Evolutionary conservation across 2,888 invertebrate species (phyloP), one percentile per base, ranked within the genome.

Genomic region (Zootermopsis nevadensis): DNA sequence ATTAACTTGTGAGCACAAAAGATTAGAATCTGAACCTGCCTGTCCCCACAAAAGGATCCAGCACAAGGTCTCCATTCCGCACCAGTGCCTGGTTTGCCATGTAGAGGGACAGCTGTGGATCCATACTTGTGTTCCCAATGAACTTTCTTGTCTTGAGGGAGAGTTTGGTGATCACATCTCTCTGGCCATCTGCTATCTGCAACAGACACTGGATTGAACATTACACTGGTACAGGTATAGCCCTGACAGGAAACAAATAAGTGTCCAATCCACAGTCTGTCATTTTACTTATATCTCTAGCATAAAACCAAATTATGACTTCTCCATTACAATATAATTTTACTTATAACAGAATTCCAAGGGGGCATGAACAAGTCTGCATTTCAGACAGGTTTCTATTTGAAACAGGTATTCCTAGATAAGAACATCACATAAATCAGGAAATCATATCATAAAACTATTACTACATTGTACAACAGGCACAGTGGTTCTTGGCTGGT

Each of bases 81-180:
- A 97, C 93, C 89, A 94, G 91, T 0, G 96, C 98, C 90, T 99
- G 95, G 90, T 99, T 99, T 0, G 98, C 96, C 98, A 99, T 99
- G 82, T 99, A 90, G 77, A 99, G 90, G 0, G 99, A 95, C 10
- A 99, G 91, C 87, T 97, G 96, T 0, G 99, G 95, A 89, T 99
- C 99, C 99, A 99, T 99, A 86, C 97, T 98, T 0, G 99, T 99
- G 89, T 99, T 99, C 24, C 98, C 98, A 87, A 99, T 99, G 89
- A 99, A 99, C 89, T 95, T 95, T 2, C 99, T 93, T 74, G 93
- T 95, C 90, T 98, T 98, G 53, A 99, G 89, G 0, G 97, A 97
- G 85, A 97, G 93, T 80, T 93, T 92, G 84, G 94, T 92, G 81
- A 98, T 96, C 24, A 95, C 90, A 85, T 95, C 94, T 33, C 98